A percentile compares a stretch with the other conserved stretches of the same genome.
Conservation (phyloP, 2,113 vertebrate species). For the Vidua macroura region DNA sequence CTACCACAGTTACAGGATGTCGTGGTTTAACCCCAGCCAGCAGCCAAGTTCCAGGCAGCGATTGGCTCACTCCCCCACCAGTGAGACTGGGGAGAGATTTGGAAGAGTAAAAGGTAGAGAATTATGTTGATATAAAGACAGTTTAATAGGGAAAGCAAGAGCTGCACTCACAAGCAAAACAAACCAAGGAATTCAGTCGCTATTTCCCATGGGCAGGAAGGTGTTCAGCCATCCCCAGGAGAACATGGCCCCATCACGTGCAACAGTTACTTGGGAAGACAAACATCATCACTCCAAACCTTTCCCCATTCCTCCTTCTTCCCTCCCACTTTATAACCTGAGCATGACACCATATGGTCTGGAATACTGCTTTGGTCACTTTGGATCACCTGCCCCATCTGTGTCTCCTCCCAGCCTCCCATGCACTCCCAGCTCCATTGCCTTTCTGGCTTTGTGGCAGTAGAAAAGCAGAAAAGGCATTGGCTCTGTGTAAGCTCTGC, state of each 20-base stretch:
- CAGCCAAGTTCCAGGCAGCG: not conserved
- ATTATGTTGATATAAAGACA: not conserved
- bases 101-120: not conserved
- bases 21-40: not conserved
- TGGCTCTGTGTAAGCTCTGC: not conserved
- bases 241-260: fast-evolving
- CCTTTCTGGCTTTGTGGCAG: not conserved
- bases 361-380: not conserved
- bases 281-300: fast-evolving
- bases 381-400: not conserved
- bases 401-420: not conserved
- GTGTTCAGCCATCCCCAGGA: not conserved
- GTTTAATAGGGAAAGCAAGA: not conserved
- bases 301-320: not conserved
- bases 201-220: not conserved
- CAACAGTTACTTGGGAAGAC: not conserved
- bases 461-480: not conserved
- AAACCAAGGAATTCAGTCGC: not conserved
- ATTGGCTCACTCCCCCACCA: not conserved
- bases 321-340: fast-evolving
- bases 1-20: not conserved
- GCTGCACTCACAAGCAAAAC: not conserved
- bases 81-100: not conserved
- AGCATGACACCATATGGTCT: not conserved
- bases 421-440: not conserved